Percentiles rank a stretch among this genome's conserved stretches.
Conservation (phyloP, 2,113 vertebrate species). For the Corydoras maculifer region DNA sequence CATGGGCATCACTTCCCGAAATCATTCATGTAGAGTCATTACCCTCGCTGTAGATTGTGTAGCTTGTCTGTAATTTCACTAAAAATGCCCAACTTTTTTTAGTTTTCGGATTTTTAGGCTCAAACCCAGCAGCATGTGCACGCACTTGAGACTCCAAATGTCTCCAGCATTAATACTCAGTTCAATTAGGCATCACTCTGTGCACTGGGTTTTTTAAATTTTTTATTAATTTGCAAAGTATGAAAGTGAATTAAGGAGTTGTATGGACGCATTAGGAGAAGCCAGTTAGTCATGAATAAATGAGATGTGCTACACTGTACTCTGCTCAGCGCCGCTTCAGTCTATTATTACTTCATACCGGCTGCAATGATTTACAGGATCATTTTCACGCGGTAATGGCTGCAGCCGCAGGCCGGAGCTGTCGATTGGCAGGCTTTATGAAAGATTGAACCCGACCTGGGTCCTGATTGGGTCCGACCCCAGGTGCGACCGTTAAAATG, state of each 20-base stretch:
- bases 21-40: too few relatives aligned
- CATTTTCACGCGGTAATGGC: conserved; percentile 19
- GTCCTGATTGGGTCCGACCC: conserved; percentile 25
- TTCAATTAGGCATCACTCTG: too few relatives aligned
- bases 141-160: too few relatives aligned
- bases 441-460: conserved; percentile 13
- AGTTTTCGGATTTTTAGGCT: too few relatives aligned
- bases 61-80: too few relatives aligned
- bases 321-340: conserved; percentile 4
- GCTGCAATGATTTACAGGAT: conserved; percentile 24
- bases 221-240: neutral
- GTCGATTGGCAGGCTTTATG: conserved; percentile 17
- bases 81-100: too few relatives aligned
- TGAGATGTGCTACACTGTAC: conserved; percentile 2
- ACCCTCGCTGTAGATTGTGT: too few relatives aligned
- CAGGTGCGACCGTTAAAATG: conserved; percentile 22
- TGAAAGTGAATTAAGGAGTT: neutral
- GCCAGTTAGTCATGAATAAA: neutral
- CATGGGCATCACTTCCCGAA: too few relatives aligned
- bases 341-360: conserved; percentile 24
- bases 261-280: neutral
- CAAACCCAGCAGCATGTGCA: neutral
- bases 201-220: too few relatives aligned
- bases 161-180: too few relatives aligned
- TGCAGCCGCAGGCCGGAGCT: conserved; percentile 7